Percentiles rank a stretch among this genome's conserved stretches.
These are phyloP conservation scores for Platynereis dumerilii DNA, from an alignment of 2,888 invertebrate species.

Conservation along the genomic window DNA sequence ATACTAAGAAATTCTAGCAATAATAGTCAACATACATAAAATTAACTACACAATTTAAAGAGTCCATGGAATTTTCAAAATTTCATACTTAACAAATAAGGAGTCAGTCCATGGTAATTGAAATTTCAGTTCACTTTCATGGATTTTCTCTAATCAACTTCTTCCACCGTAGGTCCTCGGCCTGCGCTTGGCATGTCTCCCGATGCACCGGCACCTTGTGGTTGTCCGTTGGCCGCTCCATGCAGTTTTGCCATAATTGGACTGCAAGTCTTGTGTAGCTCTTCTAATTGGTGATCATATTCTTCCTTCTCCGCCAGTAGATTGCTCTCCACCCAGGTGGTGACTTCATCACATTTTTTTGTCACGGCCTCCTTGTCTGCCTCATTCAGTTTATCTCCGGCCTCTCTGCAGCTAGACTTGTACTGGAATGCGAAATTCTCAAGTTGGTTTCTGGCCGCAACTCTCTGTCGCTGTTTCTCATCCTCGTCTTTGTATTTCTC, in stretches of 20 bases:
- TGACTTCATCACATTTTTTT: conserved; percentile 67
- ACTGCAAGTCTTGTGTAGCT: conserved; percentile 76
- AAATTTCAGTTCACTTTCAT: too few species aligned
- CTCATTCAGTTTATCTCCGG: conserved; percentile 67
- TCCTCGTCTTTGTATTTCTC: conserved; percentile 53
- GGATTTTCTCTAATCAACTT: too few species aligned
- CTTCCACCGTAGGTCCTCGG: conserved; percentile 69
- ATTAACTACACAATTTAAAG: too few species aligned
- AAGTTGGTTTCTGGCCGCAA: conserved; percentile 48
- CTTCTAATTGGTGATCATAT: conserved; percentile 77
- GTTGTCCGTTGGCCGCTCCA: too few species aligned
- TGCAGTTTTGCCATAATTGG: conserved; percentile 75
- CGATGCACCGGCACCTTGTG: conserved; percentile 9
- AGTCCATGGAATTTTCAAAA: too few species aligned
- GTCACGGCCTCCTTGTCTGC: conserved; percentile 74
- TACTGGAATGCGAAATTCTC: conserved; percentile 50
- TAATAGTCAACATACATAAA: too few species aligned
- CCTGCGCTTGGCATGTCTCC: conserved; percentile 51
- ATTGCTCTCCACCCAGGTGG: conserved; percentile 83
- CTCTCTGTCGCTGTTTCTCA: conserved; percentile 46
- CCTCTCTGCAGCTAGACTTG: conserved; percentile 69
- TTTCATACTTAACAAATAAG: too few species aligned
- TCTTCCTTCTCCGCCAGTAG: conserved; percentile 79
- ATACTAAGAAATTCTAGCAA: too few species aligned
- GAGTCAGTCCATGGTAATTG: too few species aligned